These are phyloP conservation scores for Ophioninae sp. DNA, from an alignment of 2,888 invertebrate species.

Conservation along the genomic window DNA sequence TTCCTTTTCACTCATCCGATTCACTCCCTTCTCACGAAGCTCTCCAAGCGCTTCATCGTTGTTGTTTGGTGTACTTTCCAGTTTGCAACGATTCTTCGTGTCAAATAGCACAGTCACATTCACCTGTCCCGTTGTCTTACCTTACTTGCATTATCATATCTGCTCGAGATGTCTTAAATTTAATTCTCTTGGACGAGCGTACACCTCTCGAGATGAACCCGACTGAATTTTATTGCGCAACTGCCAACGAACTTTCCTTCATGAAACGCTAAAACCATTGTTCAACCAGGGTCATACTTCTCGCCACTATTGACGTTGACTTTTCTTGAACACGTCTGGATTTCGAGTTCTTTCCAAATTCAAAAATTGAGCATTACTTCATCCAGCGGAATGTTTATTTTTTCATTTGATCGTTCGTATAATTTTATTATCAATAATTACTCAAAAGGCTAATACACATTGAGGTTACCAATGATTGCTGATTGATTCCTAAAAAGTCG, in stretches of 20 bases:
- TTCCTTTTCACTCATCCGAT: constrained; percentile 1
- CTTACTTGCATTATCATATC: constrained; percentile 11
- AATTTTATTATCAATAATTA: too few relatives aligned
- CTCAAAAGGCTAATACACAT: too few relatives aligned
- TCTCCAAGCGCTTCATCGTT: background rate
- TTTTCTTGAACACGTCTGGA: background rate
- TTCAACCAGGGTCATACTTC: background rate
- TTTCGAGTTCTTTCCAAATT: too few relatives aligned
- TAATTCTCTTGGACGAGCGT: constrained; percentile 26
- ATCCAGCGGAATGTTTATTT: too few relatives aligned
- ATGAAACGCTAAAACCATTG: constrained; percentile 7
- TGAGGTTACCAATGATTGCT: too few relatives aligned
- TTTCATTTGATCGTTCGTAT: too few relatives aligned
- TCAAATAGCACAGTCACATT: constrained; percentile 20
- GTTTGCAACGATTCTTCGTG: constrained; percentile 41
- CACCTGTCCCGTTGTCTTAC: background rate
- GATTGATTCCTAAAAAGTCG: too few relatives aligned
- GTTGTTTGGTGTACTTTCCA: constrained; percentile 17
- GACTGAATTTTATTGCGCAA: constrained; percentile 9
- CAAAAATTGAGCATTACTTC: too few relatives aligned
- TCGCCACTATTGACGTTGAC: background rate
- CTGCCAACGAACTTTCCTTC: constrained; percentile 8
- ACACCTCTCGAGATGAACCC: constrained; percentile 1
- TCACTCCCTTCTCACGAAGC: background rate
- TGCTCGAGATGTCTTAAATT: constrained; percentile 27